Evolutionary conservation across 2,797 vertebrate genomes (phyloP).

Genomic region (Premnoplex brunnescens): DNA sequence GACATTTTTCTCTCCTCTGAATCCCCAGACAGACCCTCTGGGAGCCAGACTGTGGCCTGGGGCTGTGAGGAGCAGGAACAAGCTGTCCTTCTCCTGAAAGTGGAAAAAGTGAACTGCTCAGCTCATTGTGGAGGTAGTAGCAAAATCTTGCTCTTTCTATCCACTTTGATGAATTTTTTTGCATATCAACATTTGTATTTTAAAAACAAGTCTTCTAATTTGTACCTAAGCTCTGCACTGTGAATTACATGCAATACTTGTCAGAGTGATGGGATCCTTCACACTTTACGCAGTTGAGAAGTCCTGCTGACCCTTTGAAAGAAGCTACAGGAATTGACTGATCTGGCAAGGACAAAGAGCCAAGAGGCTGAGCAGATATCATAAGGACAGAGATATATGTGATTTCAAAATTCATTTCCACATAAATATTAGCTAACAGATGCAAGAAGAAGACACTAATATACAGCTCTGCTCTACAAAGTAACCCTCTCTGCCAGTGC

Average conservation of each 20-base stretch:
- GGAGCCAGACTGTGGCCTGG: background rate
- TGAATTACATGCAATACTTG: background rate
- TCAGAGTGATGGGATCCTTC: background rate
- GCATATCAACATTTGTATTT: background rate
- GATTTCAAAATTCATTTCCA: conserved; percentile 13
- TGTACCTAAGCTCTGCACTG: background rate
- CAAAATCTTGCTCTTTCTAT: background rate
- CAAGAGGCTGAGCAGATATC: conserved; percentile 1
- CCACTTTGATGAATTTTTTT: background rate
- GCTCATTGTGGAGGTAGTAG: accelerated
- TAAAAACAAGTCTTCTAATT: background rate
- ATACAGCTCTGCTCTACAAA: background rate
- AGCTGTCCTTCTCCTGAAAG: background rate
- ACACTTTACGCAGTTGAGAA: background rate
- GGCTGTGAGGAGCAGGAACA: background rate
- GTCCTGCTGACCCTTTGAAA: background rate
- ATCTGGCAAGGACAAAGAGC: background rate
- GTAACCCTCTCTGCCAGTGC: background rate
- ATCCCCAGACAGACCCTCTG: background rate
- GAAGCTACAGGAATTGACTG: background rate
- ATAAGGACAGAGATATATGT: background rate
- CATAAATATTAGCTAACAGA: background rate
- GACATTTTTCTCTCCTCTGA: background rate
- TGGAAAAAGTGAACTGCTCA: background rate
- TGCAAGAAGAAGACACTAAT: background rate